Evolutionary conservation across 1,140 invertebrate species (phyloP).

Genomic region (Drosophila murphyi): DNA sequence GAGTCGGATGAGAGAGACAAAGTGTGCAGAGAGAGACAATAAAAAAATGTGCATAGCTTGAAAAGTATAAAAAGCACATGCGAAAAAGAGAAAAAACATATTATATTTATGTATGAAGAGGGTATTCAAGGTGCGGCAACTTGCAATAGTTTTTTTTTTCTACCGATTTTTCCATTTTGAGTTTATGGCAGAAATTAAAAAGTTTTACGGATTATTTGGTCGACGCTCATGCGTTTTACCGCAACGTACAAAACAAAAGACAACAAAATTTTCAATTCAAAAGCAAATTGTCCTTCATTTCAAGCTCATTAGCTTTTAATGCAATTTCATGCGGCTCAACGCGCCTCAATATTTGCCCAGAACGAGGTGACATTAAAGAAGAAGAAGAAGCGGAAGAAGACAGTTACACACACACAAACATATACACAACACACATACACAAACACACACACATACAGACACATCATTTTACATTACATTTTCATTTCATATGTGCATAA

Average conservation of each 20-base stretch:
- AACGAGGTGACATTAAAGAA: conserved; percentile 5
- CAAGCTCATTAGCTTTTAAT: conserved; percentile 81
- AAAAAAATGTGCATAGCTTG: too few relatives aligned
- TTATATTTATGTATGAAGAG: neutral
- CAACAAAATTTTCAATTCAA: conserved; percentile 64
- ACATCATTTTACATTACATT: conserved; percentile 61
- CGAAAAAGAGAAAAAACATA: neutral
- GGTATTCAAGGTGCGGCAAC: conserved; percentile 2
- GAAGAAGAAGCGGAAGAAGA: neutral
- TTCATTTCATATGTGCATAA: conserved; percentile 52
- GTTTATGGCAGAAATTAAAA: conserved; percentile 49
- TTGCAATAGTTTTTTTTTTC: neutral
- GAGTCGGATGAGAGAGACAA: too few relatives aligned
- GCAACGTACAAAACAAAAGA: conserved; percentile 29
- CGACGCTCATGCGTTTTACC: conserved; percentile 27
- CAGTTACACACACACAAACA: neutral
- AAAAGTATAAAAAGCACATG: too few relatives aligned
- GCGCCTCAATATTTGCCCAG: conserved; percentile 66
- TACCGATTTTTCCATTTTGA: conserved; percentile 21
- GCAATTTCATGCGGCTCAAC: conserved; percentile 81
- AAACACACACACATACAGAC: neutral
- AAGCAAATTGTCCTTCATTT: conserved; percentile 79
- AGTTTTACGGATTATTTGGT: conserved; percentile 53
- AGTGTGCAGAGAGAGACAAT: too few relatives aligned
- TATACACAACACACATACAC: neutral